A percentile compares a stretch with the other conserved stretches of the same genome.
Conservation (phyloP, 2,797 vertebrate genomes). For the Phaenicophaeus curvirostris region DNA sequence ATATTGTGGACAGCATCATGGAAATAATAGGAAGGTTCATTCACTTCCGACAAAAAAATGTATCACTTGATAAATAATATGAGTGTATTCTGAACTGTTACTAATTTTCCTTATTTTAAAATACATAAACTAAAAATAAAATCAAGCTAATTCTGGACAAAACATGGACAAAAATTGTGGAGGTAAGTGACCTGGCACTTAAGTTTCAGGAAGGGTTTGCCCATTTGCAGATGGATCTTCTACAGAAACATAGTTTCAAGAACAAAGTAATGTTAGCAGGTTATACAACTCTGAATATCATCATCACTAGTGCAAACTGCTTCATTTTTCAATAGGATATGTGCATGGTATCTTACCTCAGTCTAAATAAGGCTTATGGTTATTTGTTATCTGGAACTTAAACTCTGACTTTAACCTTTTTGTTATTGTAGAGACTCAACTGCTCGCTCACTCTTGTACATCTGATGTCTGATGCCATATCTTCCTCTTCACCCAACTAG, state of each 20-base stretch:
- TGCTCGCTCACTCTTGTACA: not conserved
- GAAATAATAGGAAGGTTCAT: not conserved
- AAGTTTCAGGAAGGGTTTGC: not conserved
- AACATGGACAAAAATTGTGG: not conserved
- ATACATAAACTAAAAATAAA: not conserved
- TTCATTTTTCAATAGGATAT: not conserved
- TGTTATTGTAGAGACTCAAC: not conserved
- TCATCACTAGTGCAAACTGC: not conserved
- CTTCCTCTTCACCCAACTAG: not conserved
- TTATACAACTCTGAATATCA: not conserved
- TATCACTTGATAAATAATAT: not conserved
- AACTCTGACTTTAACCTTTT: not conserved
- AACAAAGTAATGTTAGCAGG: not conserved
- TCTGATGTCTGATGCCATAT: not conserved
- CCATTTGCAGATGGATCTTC: not conserved
- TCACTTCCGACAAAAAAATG: not conserved
- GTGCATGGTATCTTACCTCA: not conserved
- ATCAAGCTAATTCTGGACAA: not conserved
- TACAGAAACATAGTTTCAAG: not conserved
- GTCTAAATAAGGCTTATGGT: not conserved
- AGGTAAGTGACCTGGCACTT: not conserved
- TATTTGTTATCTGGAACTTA: not conserved
- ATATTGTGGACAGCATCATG: not conserved
- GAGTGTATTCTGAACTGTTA: not conserved
- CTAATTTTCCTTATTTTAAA: not conserved